A percentile compares a stretch with the other conserved stretches of the same genome.
These are phyloP conservation scores for Tamias sibiricus DNA, from an alignment of 2,113 vertebrate genomes.

Conservation along the genomic window DNA sequence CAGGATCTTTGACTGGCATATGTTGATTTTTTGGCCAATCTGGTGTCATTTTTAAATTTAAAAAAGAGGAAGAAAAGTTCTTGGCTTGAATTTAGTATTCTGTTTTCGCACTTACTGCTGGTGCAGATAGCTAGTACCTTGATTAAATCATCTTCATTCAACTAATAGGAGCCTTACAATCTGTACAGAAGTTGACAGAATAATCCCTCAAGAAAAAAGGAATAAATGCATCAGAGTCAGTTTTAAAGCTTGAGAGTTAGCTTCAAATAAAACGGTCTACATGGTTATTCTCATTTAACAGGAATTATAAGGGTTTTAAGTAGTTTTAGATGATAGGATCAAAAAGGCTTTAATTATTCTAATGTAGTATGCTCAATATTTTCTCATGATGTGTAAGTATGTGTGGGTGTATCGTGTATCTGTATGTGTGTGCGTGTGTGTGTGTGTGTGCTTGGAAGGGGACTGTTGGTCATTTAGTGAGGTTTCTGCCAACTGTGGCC, in stretches of 20 bases:
- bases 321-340: background rate
- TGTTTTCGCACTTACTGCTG: slow-evolving; percentile 32
- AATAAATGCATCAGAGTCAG: background rate
- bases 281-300: slow-evolving; percentile 26
- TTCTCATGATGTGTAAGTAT: background rate
- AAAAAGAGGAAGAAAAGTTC: background rate
- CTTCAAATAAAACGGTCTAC: background rate
- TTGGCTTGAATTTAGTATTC: slow-evolving; percentile 39
- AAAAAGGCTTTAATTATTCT: slow-evolving; percentile 49
- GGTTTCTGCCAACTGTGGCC: slow-evolving; percentile 26
- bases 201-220: background rate
- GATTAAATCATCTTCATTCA: slow-evolving; percentile 39
- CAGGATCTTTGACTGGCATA: background rate
- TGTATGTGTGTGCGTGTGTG: background rate
- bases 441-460: background rate
- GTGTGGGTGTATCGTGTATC: background rate
- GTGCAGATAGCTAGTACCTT: background rate
- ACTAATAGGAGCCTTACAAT: slow-evolving; percentile 12
- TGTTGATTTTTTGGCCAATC: slow-evolving; percentile 1
- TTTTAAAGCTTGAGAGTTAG: slow-evolving; percentile 53
- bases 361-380: background rate
- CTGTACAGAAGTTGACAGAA: background rate
- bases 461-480: background rate
- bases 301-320: slow-evolving; percentile 24
- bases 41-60: slow-evolving; percentile 54